Evolutionary conservation across 2,888 invertebrate species (phyloP), one percentile per base, ranked within the genome.

Genomic region (Ecdyonurus torrentis): DNA sequence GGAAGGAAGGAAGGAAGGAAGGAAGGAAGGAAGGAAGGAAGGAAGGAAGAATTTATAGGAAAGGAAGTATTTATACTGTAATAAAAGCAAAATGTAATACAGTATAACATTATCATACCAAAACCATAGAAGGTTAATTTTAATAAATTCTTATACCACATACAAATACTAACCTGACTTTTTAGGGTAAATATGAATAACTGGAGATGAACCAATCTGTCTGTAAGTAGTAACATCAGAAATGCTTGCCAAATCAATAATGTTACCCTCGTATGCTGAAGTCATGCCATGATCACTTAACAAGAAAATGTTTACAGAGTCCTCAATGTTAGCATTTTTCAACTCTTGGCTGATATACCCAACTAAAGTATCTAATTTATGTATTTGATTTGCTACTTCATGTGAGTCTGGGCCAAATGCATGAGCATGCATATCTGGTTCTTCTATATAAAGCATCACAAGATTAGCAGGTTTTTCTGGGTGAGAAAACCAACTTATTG

Each of bases 231-330:
- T 72, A 58, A 75, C 71, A 65, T 74, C 74, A 50, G 83, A 72
- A 67, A 77, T 79, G 25, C 77, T 72, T 0, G 78, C 77, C 23
- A 83, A 72, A 71, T 83, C 78, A 50, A 84, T 79, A 67, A 83
- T 79, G 66, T 76, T 73, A 2, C 77, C 72, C 19, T 77, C 73
- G 1, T 73, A 77, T 0, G 85, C 81, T 24, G 75, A 73, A 1
- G 78, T 72, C 82, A 87, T 84, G 19, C 89, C 88, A 73, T 89
- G 89, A 73, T 88, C 87, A 73, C 86, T 86, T 58, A 86, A 72
- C 65, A 87, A 78, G 63, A 88, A 78, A 1, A 88, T 76, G 71
- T 87, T 85, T 0, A 83, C 77, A 66, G 77, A 76, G 25, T 79
- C 74, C 2, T 72, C 69, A 60, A 87, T 72, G 23, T 77, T 74